Conservation (phyloP, 37 sponge, comb jelly and placozoan species). For the Axinella damicornis region DNA sequence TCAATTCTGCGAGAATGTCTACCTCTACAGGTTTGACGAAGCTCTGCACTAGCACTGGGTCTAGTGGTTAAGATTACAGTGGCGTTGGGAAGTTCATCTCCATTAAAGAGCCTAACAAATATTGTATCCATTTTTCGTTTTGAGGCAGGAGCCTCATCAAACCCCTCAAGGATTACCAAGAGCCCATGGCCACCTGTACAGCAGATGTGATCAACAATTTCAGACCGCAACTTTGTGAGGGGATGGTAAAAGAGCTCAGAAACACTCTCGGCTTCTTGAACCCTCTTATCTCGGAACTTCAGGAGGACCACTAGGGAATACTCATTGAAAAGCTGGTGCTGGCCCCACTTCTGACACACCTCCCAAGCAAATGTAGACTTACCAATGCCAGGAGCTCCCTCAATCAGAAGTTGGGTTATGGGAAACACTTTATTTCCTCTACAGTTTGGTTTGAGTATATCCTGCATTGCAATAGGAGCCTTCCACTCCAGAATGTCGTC, state of each 20-base stretch:
- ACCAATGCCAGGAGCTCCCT: constrained; percentile 53
- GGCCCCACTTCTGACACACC: constrained; percentile 12
- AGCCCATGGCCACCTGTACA: not conserved
- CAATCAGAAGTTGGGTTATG: constrained; percentile 10
- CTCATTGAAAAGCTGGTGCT: not conserved
- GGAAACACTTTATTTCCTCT: too few species aligned
- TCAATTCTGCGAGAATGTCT: too few species aligned
- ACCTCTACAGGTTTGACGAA: too few species aligned
- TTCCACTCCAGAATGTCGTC: too few species aligned
- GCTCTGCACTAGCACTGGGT: constrained; percentile 12
- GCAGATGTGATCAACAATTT: not conserved
- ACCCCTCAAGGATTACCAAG: constrained; percentile 38
- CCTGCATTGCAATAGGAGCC: too few species aligned
- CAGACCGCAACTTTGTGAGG: not conserved
- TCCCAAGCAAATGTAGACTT: constrained; percentile 39
- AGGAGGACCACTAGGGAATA: constrained; percentile 16
- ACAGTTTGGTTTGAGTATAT: too few species aligned
- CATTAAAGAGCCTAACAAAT: constrained; percentile 10
- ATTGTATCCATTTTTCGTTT: not conserved
- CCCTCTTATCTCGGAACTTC: constrained; percentile 8
- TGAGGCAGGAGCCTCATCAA: constrained; percentile 28
- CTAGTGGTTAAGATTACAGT: constrained; percentile 34
- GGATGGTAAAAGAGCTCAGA: constrained; percentile 18
- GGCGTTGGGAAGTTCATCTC: constrained; percentile 7
- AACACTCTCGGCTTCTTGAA: constrained; percentile 7